Percentiles rank a stretch among this genome's conserved stretches.
Conservation (phyloP, 2,797 vertebrate species). For the Botia almorhae region DNA sequence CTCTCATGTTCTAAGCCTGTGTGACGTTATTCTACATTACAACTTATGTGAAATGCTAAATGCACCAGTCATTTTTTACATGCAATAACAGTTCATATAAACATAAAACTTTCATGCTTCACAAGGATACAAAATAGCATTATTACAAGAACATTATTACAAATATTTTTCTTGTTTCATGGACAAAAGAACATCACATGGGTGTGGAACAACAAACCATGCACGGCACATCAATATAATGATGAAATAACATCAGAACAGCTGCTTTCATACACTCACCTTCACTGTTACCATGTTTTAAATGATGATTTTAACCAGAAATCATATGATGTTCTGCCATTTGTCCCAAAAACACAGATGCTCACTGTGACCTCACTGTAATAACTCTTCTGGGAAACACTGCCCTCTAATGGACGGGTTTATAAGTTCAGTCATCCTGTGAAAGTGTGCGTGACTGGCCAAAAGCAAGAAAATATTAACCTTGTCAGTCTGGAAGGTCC, state of each 20-base stretch:
- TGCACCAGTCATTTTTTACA: too few species aligned
- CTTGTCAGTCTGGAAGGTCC: not conserved
- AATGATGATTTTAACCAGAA: not conserved
- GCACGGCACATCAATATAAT: not conserved
- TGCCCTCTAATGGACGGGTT: not conserved
- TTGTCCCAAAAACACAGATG: not conserved
- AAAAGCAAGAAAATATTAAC: constrained; percentile 7
- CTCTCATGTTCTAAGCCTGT: too few species aligned
- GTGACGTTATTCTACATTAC: too few species aligned
- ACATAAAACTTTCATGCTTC: too few species aligned
- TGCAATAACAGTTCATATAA: too few species aligned
- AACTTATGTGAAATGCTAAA: too few species aligned
- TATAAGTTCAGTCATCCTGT: not conserved
- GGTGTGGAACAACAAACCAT: not conserved
- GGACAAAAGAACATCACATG: not conserved
- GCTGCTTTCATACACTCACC: not conserved
- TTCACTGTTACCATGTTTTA: not conserved
- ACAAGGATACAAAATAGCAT: not conserved
- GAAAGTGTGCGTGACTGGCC: not conserved
- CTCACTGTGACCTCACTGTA: not conserved
- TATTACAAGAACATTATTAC: not conserved
- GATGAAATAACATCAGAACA: not conserved
- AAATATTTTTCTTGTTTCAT: not conserved
- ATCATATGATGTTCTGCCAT: not conserved
- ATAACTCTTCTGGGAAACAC: constrained; percentile 7